Evolutionary conservation across 2,113 vertebrate species (phyloP).

Genomic region (Rhagologus leucostigma): DNA sequence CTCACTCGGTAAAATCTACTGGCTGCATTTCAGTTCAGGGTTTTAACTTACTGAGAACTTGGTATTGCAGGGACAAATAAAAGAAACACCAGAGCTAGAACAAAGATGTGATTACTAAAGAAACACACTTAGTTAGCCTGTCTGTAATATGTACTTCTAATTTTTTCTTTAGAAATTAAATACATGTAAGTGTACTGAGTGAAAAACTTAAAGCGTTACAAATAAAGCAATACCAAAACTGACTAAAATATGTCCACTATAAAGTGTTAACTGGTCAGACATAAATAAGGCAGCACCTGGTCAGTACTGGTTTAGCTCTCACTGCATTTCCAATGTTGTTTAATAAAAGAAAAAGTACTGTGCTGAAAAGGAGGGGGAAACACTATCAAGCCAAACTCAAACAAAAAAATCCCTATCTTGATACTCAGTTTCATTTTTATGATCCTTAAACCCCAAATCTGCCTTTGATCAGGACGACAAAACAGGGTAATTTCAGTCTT

Average conservation of each 20-base stretch:
- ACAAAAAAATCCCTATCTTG: background rate
- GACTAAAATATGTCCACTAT: background rate
- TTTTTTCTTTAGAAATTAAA: background rate
- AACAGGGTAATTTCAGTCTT: background rate
- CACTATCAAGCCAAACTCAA: background rate
- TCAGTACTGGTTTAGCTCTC: background rate
- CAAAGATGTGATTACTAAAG: background rate
- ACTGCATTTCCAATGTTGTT: background rate
- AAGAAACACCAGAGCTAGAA: background rate
- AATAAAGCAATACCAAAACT: background rate
- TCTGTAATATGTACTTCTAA: background rate
- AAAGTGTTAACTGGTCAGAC: background rate
- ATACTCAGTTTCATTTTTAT: background rate
- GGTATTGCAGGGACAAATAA: background rate
- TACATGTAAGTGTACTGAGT: background rate
- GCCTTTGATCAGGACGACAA: background rate
- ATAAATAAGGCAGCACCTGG: background rate
- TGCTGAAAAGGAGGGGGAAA: fast-evolving
- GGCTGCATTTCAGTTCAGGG: background rate
- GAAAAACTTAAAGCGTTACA: background rate
- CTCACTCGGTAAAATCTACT: background rate
- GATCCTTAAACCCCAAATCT: background rate
- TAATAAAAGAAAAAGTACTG: background rate
- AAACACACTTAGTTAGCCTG: background rate
- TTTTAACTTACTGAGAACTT: background rate